Evolutionary conservation across 2,888 invertebrate species (phyloP).

Genomic region (Yponomeuta plumbellus): DNA sequence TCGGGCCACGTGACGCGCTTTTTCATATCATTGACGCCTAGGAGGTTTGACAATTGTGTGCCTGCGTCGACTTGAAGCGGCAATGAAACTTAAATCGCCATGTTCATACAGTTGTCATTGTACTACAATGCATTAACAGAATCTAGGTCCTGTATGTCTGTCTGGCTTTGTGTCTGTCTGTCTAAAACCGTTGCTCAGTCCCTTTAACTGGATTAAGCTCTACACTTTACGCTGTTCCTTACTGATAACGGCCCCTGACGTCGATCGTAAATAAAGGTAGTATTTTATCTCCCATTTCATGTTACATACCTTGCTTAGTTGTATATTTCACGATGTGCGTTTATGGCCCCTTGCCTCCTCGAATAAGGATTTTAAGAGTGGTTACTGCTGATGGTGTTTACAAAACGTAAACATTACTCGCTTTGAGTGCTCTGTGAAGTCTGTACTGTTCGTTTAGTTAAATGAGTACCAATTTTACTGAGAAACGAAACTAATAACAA

Average conservation of each 20-base stretch:
- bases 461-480: neutral
- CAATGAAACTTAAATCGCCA: too few relatives aligned
- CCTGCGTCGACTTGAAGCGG: too few relatives aligned
- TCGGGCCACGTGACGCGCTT: too few relatives aligned
- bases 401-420: neutral
- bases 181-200: too few relatives aligned
- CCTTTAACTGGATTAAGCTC: neutral
- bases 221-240: slow-evolving; percentile 26
- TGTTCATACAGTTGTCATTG: too few relatives aligned
- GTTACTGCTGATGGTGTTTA: neutral
- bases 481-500: neutral
- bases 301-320: slow-evolving; percentile 39
- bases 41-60: too few relatives aligned
- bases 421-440: neutral
- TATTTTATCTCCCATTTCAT: slow-evolving; percentile 55
- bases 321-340: slow-evolving; percentile 14
- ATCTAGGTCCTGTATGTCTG: too few relatives aligned
- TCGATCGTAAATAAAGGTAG: slow-evolving; percentile 34
- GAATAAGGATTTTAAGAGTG: slow-evolving; percentile 7
- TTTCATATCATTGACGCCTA: too few relatives aligned
- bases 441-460: neutral
- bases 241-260: slow-evolving; percentile 52
- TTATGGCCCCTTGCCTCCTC: slow-evolving; percentile 7
- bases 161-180: too few relatives aligned
- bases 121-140: too few relatives aligned